phyloP scores from a whole-genome alignment of 2,888 invertebrate species.

The Phalangium opilio region DNA sequence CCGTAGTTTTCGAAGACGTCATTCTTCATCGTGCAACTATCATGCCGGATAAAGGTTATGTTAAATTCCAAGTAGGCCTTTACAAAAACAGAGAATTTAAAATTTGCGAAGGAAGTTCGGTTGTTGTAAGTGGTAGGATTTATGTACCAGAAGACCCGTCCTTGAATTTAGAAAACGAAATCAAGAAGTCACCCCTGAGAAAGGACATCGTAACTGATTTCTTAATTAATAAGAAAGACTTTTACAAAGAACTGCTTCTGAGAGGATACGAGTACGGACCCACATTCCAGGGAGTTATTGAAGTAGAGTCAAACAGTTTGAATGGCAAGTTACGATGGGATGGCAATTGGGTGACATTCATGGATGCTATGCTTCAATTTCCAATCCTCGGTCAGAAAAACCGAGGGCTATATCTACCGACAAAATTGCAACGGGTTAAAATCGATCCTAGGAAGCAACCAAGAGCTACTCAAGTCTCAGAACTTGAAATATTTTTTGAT shows the following conservation, averaged over 20 bases:
- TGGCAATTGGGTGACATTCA: slow-evolving; percentile 37
- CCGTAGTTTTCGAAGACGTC: slow-evolving; percentile 73
- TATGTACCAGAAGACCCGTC: slow-evolving; percentile 5
- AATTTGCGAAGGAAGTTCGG: slow-evolving; percentile 27
- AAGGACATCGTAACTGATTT: background rate
- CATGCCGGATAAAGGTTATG: slow-evolving; percentile 54
- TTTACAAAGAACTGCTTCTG: slow-evolving; percentile 15
- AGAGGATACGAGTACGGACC: slow-evolving; percentile 19
- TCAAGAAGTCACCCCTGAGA: slow-evolving; percentile 20
- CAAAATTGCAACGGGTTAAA: slow-evolving; percentile 43
- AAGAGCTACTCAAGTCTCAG: slow-evolving; percentile 22
- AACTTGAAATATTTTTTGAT: slow-evolving; percentile 50
- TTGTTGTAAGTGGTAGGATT: slow-evolving; percentile 28
- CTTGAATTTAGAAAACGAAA: slow-evolving; percentile 4
- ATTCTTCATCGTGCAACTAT: slow-evolving; percentile 85
- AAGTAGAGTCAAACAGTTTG: slow-evolving; percentile 20
- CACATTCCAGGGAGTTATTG: slow-evolving; percentile 25
- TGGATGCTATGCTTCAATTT: slow-evolving; percentile 37
- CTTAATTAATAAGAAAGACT: slow-evolving; percentile 4
- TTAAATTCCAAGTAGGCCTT: slow-evolving; percentile 38
- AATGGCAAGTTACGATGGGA: slow-evolving; percentile 31
- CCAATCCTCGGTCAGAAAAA: slow-evolving; percentile 24
- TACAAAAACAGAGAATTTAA: slow-evolving; percentile 27
- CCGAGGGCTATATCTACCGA: slow-evolving; percentile 28
- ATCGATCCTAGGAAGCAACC: slow-evolving; percentile 59